These are phyloP conservation scores for Beaufortia kweichowensis DNA, from an alignment of 2,113 vertebrate genomes.

Conservation along the genomic window DNA sequence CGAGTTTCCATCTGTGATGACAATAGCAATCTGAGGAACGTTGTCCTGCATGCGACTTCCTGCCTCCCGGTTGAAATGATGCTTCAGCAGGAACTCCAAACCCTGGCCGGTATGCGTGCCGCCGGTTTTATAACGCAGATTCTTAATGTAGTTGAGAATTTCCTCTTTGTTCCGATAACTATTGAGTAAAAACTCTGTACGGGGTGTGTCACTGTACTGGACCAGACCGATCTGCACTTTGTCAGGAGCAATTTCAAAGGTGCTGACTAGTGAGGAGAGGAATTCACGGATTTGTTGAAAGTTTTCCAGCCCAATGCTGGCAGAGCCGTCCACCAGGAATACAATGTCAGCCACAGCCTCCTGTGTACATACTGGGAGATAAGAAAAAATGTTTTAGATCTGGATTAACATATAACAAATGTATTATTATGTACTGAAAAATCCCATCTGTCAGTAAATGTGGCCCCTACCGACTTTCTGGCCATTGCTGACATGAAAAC, in stretches of 20 bases:
- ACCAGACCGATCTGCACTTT: slow-evolving; percentile 85
- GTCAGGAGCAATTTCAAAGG: slow-evolving; percentile 76
- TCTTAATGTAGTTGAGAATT: slow-evolving; percentile 80
- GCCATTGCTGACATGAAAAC: slow-evolving; percentile 4
- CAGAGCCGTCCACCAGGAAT: slow-evolving; percentile 93
- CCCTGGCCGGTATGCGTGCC: slow-evolving; percentile 79
- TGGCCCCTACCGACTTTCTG: slow-evolving; percentile 29
- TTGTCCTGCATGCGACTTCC: slow-evolving; percentile 82
- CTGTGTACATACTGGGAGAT: slow-evolving; percentile 82
- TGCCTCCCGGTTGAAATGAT: slow-evolving; percentile 77
- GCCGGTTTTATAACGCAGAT: slow-evolving; percentile 78
- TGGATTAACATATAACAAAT: no score
- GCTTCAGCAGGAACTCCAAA: slow-evolving; percentile 80
- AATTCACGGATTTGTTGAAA: slow-evolving; percentile 86
- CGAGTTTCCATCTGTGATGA: slow-evolving; percentile 80
- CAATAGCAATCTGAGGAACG: slow-evolving; percentile 81
- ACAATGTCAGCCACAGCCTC: slow-evolving; percentile 85
- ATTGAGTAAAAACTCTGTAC: slow-evolving; percentile 87
- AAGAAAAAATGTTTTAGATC: slow-evolving; percentile 59
- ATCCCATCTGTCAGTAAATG: background rate
- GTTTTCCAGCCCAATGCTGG: slow-evolving; percentile 83
- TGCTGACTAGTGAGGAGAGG: slow-evolving; percentile 80
- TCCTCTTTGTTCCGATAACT: slow-evolving; percentile 74
- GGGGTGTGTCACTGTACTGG: slow-evolving; percentile 81
- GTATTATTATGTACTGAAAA: background rate